Conservation (phyloP, 2,888 invertebrate species). For the Notocelia uddmanniana region DNA sequence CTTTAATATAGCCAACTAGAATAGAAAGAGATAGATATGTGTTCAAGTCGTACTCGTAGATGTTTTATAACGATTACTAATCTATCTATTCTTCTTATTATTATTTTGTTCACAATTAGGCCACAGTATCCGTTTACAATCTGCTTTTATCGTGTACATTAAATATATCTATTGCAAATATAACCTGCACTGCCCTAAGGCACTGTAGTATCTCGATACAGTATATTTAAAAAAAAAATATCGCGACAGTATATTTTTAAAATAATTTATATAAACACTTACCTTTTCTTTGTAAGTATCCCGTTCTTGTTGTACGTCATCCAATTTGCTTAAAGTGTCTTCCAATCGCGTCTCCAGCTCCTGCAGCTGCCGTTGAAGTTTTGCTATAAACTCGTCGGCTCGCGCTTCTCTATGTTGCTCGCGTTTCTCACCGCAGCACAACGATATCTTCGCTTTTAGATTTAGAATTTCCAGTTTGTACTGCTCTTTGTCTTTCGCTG, state of each 20-base stretch:
- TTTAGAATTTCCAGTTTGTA: slow-evolving; percentile 72
- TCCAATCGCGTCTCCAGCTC: slow-evolving; percentile 82
- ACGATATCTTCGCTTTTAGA: slow-evolving; percentile 72
- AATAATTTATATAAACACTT: too few species aligned
- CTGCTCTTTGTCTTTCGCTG: slow-evolving; percentile 77
- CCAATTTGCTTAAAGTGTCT: slow-evolving; percentile 80
- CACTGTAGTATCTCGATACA: not conserved
- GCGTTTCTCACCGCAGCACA: slow-evolving; percentile 67
- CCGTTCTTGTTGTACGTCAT: slow-evolving; percentile 82
- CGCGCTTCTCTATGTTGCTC: slow-evolving; percentile 54
- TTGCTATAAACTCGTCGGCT: slow-evolving; percentile 55
- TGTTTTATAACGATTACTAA: too few species aligned
- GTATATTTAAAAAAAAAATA: too few species aligned
- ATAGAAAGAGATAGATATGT: slow-evolving; percentile 28
- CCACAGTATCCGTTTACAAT: too few species aligned
- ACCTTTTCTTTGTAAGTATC: slow-evolving; percentile 80
- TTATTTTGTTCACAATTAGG: too few species aligned
- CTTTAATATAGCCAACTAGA: slow-evolving; percentile 79
- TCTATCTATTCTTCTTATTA: too few species aligned
- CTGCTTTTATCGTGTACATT: too few species aligned
- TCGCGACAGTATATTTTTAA: too few species aligned
- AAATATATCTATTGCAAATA: too few species aligned
- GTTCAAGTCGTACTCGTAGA: not conserved
- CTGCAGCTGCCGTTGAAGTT: slow-evolving; percentile 78
- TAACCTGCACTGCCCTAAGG: too few species aligned